Evolutionary conservation across 2,113 vertebrate species (phyloP), one percentile per base, ranked within the genome.

Genomic region (Acrocephalus arundinaceus): DNA sequence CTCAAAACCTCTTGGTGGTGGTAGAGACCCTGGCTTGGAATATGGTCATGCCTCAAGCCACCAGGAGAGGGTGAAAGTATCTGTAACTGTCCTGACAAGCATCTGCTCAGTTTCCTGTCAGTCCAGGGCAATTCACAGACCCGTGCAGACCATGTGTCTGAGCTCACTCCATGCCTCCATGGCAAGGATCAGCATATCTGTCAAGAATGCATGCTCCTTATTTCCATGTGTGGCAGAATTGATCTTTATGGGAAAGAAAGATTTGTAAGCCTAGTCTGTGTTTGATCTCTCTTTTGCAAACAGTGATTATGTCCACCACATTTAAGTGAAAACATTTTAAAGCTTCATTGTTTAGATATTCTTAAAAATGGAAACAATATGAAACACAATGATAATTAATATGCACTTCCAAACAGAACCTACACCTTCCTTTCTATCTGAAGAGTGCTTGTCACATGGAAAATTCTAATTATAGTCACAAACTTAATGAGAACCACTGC

Each of bases 271-370:
- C 46, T 73, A 57, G 73, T 85, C 70, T 1, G 3, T 76, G 54
- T 92, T 92, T 96, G 81, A 91, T 91, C 91, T 94, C 20, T 72
- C 49, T 85, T 85, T 73, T 89, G 87, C 45, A 84, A 96, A 92
- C 70, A 93, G 54, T 51, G 65, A 82, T 96, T 92, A 68, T 37
- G 87, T 95, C 77, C 66, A 75, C 62, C 66, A 89, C 78, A 89
- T 37, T 76, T 68, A 96, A 87, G 71, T 82, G 74, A 93, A 95
- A 94, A 90, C 68, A 84, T 77, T 93, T 86, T 84, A 33, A 92
- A 67, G 6, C 63, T 81, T 71, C 30, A 21, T 80, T 94, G 79
- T 92, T 94, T 81, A 74, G 48, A 31, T 90, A 84, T 35, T 83
- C 37, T 78, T 87, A 65, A 83, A 87, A 87, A 91, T 70, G 25